Evolutionary conservation across 2,888 invertebrate species (phyloP), one percentile per base, ranked within the genome.

Genomic region (Tineola bisselliella): DNA sequence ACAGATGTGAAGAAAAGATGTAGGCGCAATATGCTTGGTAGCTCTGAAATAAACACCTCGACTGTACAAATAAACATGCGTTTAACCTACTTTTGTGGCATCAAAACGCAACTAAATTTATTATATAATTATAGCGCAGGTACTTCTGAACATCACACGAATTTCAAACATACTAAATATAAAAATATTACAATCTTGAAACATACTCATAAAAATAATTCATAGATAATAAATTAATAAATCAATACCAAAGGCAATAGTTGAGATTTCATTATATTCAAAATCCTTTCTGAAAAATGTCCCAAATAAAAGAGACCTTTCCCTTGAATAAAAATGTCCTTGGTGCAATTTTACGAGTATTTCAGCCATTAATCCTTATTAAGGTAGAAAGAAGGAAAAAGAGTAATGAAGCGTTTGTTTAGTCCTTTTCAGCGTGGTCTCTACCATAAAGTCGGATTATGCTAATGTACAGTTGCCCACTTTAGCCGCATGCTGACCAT

Each of bases 361-460:
- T 58, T 58, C 33, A 13, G 11, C 25, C 44, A 59, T 59, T 44
- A 15, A 44, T 59, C 59, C 59, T 59, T 59, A 25, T 59, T 59
- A 44, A 17, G 59, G 44, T 59, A 38, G 19, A 68, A 25, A 67
- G 64, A 71, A 69, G 68, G 67, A 70, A 66, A 64, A 67, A 68
- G 58, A 66, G 68, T 74, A 73, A 73, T 73, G 72, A 73, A 73
- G 66, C 68, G 69, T 68, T 69, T 69, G 65, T 69, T 64, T 69
- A 68, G 71, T 69, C 70, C 71, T 71, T 72, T 70, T 70, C 68
- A 70, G 12, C 13, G 67, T 62, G 62, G 62, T 66, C 63, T 67
- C 63, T 63, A 65, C 68, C 69, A 68, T 71, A 71, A 74, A 68
- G 67, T 66, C 67, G 70, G 73, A 70, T 76, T 75, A 75, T 74